Conservation (phyloP, 1,140 invertebrate species). For the Bradynema listronoti region DNA sequence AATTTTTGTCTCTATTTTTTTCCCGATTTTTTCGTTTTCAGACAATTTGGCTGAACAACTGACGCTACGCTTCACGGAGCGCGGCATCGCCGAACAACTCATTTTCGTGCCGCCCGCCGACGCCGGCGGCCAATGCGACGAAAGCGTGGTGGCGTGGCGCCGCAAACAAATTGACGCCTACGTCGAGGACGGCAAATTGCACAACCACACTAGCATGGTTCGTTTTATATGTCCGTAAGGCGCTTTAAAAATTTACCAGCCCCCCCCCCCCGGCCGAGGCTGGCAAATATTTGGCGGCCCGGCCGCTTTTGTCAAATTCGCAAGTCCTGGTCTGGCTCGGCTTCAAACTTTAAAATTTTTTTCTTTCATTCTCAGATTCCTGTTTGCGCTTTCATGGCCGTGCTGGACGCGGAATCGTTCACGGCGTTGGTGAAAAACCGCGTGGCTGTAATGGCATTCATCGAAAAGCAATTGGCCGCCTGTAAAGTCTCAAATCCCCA, state of each 20-base stretch:
- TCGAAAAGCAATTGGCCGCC: constrained; percentile 6
- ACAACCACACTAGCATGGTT: constrained; percentile 31
- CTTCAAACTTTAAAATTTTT: too few species aligned
- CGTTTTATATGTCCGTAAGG: too few species aligned
- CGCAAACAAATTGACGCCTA: constrained; percentile 34
- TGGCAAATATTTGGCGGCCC: too few species aligned
- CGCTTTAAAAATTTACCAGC: too few species aligned
- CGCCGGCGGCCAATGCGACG: too few species aligned
- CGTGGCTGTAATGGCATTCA: too few species aligned
- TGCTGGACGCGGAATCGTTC: constrained; percentile 40
- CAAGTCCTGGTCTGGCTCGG: too few species aligned
- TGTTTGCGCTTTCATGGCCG: constrained; percentile 35
- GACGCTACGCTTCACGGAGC: constrained; percentile 22
- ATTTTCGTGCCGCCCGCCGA: constrained; percentile 21
- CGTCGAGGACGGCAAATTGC: constrained; percentile 36
- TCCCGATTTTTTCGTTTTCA: constrained; percentile 12
- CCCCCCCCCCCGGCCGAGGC: too few species aligned
- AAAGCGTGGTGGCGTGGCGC: constrained; percentile 26
- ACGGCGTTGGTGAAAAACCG: constrained; percentile 21
- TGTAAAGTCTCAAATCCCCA: constrained; percentile 19
- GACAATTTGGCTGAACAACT: constrained; percentile 23
- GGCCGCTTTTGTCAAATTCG: too few species aligned
- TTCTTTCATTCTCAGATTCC: too few species aligned
- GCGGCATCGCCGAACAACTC: constrained; percentile 32
- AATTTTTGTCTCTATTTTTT: too few species aligned